Evolutionary conservation across 2,888 invertebrate species (phyloP).

Genomic region (Catocala fraxini): DNA sequence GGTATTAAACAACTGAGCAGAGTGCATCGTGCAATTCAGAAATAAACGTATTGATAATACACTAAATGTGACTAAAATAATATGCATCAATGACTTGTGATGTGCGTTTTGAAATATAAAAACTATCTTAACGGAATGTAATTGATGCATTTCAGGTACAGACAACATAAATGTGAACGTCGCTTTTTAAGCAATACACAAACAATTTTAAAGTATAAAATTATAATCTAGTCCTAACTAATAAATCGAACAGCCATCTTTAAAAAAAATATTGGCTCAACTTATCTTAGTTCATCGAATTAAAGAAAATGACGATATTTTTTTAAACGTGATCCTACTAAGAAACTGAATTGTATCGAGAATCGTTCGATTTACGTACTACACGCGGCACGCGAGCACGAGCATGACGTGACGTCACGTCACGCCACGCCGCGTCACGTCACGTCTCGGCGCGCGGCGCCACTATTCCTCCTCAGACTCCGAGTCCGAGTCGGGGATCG

Average conservation of each 20-base stretch:
- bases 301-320: slow-evolving; percentile 23
- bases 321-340: slow-evolving; percentile 10
- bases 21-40: slow-evolving; percentile 37
- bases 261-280: slow-evolving; percentile 46
- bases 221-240: slow-evolving; percentile 26
- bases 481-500: slow-evolving; percentile 88
- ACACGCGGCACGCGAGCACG: no score
- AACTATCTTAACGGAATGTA: slow-evolving; percentile 43
- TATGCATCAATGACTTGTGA: slow-evolving; percentile 35
- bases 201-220: slow-evolving; percentile 14
- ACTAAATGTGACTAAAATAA: slow-evolving; percentile 56
- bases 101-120: slow-evolving; percentile 21
- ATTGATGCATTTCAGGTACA: slow-evolving; percentile 41
- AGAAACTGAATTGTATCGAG: slow-evolving; percentile 1
- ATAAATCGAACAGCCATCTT: slow-evolving; percentile 35
- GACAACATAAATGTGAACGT: slow-evolving; percentile 13
- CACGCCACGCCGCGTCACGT: not conserved
- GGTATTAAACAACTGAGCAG: slow-evolving; percentile 53
- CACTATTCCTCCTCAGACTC: slow-evolving; percentile 79
- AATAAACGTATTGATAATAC: slow-evolving; percentile 48
- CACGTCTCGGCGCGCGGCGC: not conserved
- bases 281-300: slow-evolving; percentile 32
- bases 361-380: slow-evolving; percentile 1
- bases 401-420: slow-evolving; percentile 1
- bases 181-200: slow-evolving; percentile 45